Base-by-base conservation (phyloP, 1,140 invertebrate species). In the Ditylenchus dipsaci region DNA sequence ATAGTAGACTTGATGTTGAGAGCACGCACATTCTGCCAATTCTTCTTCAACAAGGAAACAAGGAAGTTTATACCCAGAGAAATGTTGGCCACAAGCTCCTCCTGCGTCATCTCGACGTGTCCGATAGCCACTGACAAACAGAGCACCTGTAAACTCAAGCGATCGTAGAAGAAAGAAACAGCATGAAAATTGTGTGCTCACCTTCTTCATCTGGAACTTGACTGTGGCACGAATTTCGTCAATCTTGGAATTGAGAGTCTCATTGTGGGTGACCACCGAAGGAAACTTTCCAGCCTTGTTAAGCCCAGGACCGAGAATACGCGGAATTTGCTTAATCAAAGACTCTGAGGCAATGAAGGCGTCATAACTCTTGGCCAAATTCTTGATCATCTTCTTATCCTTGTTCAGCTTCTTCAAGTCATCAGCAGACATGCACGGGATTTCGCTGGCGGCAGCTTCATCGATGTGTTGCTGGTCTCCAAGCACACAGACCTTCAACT, bases 191-290 rank as follows among this genome's bases (percentile, higher is more conserved):
- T 38, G 11, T 38, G 11, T 7, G 19, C 71, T 73, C 86, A 94
- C 95, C 89, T 99, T 99, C 86, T 98, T 99, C 95, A 99, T 97
- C 85, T 99, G 95, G 87, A 99, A 98, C 85, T 98, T 98, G 85
- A 99, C 98, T 74, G 95, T 99, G 7, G 91, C 92, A 82, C 95
- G 95, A 45, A 96, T 91, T 86, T 99, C 96, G 86, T 99, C 94
- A 73, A 96, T 91, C 84, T 98, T 99, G 69, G 88, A 88, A 43
- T 89, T 88, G 90, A 99, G 93, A 3, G 91, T 92, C 84, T 99
- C 96, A 82, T 90, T 90, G 84, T 98, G 96, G 63, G 93, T 91
- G 29, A 99, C 87, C 69, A 97, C 89, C 85, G 92, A 91, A 87
- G 96, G 95, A 87, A 99, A 99, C 88, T 99, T 99, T 84, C 96